Conservation (phyloP, 2,888 invertebrate species). For the Lochmaea capreae region DNA sequence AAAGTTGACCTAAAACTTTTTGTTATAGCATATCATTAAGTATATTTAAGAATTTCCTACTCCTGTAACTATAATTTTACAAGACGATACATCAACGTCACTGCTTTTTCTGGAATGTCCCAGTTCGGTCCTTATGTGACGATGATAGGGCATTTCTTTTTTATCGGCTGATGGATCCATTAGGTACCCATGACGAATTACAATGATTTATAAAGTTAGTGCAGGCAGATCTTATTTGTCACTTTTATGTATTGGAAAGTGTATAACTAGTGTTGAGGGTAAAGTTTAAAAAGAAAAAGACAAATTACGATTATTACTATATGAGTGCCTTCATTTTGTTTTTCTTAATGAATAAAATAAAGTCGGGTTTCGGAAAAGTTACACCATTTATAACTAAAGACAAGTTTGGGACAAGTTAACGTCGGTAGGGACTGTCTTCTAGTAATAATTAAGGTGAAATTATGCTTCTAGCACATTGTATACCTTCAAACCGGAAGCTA, state of each 20-base stretch:
- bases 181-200: slow-evolving; percentile 20
- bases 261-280: neutral
- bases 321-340: too few relatives aligned
- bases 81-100: neutral
- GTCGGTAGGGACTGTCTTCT: too few relatives aligned
- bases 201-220: slow-evolving; percentile 11
- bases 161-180: slow-evolving; percentile 23
- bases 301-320: neutral
- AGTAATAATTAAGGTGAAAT: too few relatives aligned
- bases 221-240: slow-evolving; percentile 13
- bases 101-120: slow-evolving; percentile 3
- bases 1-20: too few relatives aligned
- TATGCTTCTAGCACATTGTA: too few relatives aligned
- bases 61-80: neutral
- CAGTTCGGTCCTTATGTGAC: slow-evolving; percentile 13
- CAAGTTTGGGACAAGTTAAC: too few relatives aligned
- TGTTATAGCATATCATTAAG: too few relatives aligned
- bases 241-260: neutral
- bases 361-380: too few relatives aligned
- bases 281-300: slow-evolving; percentile 2
- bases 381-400: too few relatives aligned
- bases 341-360: too few relatives aligned
- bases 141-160: slow-evolving; percentile 14
- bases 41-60: neutral
- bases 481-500: neutral